These are phyloP conservation scores for Centropus bengalensis DNA, from an alignment of 2,113 vertebrate species.

Conservation along the genomic window DNA sequence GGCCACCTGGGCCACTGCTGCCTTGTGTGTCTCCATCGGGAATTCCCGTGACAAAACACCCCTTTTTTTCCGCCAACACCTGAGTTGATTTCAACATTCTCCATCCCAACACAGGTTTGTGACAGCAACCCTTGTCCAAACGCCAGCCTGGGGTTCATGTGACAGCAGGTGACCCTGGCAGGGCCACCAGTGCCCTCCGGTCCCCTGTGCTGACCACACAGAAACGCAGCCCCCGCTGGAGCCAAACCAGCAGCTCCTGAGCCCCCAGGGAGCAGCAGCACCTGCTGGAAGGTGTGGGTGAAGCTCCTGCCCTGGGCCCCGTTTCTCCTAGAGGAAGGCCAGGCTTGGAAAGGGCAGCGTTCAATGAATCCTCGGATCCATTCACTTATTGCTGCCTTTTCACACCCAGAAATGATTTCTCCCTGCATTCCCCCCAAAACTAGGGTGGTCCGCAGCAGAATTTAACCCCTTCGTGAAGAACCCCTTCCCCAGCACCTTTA, in stretches of 20 bases:
- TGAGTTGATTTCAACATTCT: not conserved
- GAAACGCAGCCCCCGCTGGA: not conserved
- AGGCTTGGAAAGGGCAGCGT: no score
- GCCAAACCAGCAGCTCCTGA: not conserved
- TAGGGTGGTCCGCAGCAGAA: accelerated
- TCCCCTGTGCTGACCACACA: accelerated
- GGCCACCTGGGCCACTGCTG: no score
- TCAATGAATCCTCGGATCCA: not conserved
- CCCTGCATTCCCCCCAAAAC: not conserved
- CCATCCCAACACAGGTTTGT: not conserved
- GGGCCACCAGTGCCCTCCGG: no score
- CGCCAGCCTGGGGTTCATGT: not conserved
- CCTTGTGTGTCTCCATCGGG: not conserved
- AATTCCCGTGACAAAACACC: not conserved
- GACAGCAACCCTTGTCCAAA: not conserved
- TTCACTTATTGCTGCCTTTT: not conserved
- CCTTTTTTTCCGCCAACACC: not conserved
- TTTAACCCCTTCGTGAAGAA: not conserved
- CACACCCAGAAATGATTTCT: not conserved
- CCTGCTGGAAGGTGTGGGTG: not conserved
- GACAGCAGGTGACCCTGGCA: not conserved
- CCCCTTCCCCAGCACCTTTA: accelerated
- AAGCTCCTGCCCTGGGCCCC: not conserved
- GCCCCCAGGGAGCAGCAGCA: not conserved
- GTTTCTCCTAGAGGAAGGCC: no score